Conservation (phyloP, 2,113 vertebrate genomes). For the Sinocyclocheilus rhinocerous region DNA sequence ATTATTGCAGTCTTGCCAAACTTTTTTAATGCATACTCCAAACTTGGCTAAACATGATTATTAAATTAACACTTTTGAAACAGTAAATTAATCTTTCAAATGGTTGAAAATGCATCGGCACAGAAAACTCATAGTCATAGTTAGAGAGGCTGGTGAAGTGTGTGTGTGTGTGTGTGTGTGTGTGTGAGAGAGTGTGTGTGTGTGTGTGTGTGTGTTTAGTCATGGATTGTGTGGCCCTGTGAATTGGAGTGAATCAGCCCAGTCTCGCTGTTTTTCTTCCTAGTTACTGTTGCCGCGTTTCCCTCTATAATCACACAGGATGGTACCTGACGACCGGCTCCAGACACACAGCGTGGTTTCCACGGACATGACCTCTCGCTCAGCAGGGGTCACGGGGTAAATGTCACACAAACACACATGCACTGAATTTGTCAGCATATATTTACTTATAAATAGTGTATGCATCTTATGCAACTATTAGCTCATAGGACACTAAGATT, state of each 20-base stretch:
- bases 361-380: slow-evolving; percentile 37
- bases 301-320: slow-evolving; percentile 53
- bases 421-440: too few species aligned
- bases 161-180: slow-evolving; percentile 2
- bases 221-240: neutral
- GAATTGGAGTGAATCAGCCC: slow-evolving; percentile 21
- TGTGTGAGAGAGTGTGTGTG: neutral
- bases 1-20: too few species aligned
- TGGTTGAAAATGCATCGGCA: too few species aligned
- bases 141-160: neutral
- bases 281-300: slow-evolving; percentile 77
- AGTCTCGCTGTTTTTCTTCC: slow-evolving; percentile 49
- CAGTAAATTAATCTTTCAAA: too few species aligned
- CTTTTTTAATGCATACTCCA: neutral
- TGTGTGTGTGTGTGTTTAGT: slow-evolving; percentile 3
- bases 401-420: slow-evolving; percentile 40
- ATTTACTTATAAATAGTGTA: too few species aligned
- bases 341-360: slow-evolving; percentile 43
- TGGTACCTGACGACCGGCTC: slow-evolving; percentile 54
- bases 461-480: too few species aligned
- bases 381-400: slow-evolving; percentile 39
- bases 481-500: too few species aligned
- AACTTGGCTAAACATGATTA: neutral
- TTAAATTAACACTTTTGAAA: neutral
- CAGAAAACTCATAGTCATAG: too few species aligned